These are phyloP conservation scores for Brachypodius melanocephalos DNA, from an alignment of 2,113 vertebrate species.

Conservation along the genomic window DNA sequence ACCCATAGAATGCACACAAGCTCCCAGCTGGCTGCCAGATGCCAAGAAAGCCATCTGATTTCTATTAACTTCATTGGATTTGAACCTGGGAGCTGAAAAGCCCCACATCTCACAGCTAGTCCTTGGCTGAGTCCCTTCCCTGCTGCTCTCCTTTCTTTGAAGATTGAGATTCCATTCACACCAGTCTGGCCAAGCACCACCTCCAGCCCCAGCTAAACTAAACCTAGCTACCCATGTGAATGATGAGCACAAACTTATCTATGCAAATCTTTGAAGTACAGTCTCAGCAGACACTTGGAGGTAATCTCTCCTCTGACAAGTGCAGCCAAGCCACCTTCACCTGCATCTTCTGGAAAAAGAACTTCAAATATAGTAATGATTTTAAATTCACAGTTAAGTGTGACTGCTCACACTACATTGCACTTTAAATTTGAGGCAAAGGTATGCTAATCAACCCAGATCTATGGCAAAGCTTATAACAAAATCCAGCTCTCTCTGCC, in stretches of 20 bases:
- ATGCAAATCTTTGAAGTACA: background rate
- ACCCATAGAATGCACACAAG: background rate
- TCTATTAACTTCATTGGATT: background rate
- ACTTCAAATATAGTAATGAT: background rate
- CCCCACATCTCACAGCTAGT: background rate
- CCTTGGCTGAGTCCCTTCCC: background rate
- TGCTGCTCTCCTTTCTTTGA: background rate
- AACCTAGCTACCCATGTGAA: background rate
- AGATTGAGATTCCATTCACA: background rate
- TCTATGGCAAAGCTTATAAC: background rate
- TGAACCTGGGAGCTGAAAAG: background rate
- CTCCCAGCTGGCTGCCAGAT: background rate
- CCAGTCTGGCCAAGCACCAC: background rate
- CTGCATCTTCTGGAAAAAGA: background rate
- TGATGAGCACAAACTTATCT: background rate
- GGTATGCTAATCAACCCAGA: background rate
- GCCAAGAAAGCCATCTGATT: background rate
- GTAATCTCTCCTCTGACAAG: background rate
- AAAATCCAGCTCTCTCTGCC: background rate
- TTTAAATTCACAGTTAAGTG: background rate
- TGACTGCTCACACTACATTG: background rate
- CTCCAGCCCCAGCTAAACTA: background rate
- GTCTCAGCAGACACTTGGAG: background rate
- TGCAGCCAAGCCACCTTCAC: background rate
- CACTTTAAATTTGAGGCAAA: slow-evolving; percentile 1